Base-by-base conservation (phyloP, 2,888 invertebrate genomes). In the Glyphotaelius pellucidus region DNA sequence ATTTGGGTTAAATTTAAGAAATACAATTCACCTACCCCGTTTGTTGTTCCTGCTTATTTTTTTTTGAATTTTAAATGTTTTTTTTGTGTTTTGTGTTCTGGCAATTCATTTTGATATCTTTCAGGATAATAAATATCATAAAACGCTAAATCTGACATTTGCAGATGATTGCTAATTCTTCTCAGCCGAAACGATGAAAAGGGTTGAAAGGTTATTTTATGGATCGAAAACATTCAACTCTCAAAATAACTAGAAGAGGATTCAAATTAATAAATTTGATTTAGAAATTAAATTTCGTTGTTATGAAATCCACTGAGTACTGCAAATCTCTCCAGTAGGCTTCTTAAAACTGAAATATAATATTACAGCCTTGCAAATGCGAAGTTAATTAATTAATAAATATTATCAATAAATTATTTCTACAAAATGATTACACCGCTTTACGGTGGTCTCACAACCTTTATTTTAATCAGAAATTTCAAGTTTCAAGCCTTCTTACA, bases 151-250 rank as follows among this genome's bases (percentile, higher is more conserved):
- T 4, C 67, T 67, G n/a, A n/a, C 9, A 67, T 67, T 67, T 25
- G 25, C 25, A 67, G 67, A 67, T 67, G 25, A 67, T 67, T 25
- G 9, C 67, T 67, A 9, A 67, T 67, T 25, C n/a, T 67, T 9
- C 9, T 5, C 67, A 67, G 67, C 67, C 25, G n/a, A 67, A 67
- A 67, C 7, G n/a, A 67, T 67, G 25, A 67, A 67, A 25, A 67
- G 67, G 67, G 67, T 67, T n/a, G 67, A 67, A 67, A n/a, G 67
- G 67, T 67, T 67, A 67, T 67, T 67, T n/a, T 67, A n/a, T 67
- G 67, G 67, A 67, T 25, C 25, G 5, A 67, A 67, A 67, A 67
- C 25, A 67, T n/a, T 7, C 5, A 67, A 7, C 25, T 67, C 25
- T 25, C 7, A 67, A 67, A 67, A 67, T 67, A n/a, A 67, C 67